Base-by-base conservation (phyloP, 2,113 vertebrate species). In the Paradoxurus hermaphroditus region DNA sequence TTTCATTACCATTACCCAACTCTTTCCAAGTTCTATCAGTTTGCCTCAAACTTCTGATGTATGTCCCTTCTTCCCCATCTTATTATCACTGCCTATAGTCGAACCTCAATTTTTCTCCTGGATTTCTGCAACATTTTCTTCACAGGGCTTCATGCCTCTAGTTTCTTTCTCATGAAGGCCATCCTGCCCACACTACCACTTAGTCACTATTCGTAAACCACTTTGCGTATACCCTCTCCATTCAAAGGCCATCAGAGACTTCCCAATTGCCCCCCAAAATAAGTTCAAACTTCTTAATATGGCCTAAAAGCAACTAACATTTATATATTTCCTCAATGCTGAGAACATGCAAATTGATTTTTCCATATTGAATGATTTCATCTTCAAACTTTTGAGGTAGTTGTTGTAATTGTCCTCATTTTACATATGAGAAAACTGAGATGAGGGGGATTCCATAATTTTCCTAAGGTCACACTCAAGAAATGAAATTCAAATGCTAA, bases 341-440 rank as follows among this genome's bases (percentile, higher is more conserved):
- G 23, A 46, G 56, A 53, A 46, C 21, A 68, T 81, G 79, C 62
- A 65, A 81, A 89, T 86, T 63, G 12, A 90, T 82, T 89, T 97
- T 93, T 96, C 44, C 31, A 56, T 81, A 39, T 53, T 81, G 25
- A 88, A 93, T 95, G 18, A 92, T 79, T 95, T 87, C n/a, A 73
- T 67, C 36, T 51, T 93, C 29, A 86, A 93, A 91, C 5, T 29
- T 53, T 93, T 73, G 53, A 72, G 18, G 49, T 72, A 18, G 23
- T 39, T 25, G 8, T 67, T 85, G 29, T 77, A 72, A 85, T 88
- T 77, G 77, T 65, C 27, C 21, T 81, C 25, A 85, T 96, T 95
- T 91, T 75, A 41, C 41, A 79, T 63, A 14, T 89, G 72, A 92
- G 49, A 67, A 96, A 68, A 72, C 36, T 81, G 49, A 81, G 7